Evolutionary conservation across 2,113 vertebrate species (phyloP), one percentile per base, ranked within the genome.

Genomic region (Connochaetes taurinus): DNA sequence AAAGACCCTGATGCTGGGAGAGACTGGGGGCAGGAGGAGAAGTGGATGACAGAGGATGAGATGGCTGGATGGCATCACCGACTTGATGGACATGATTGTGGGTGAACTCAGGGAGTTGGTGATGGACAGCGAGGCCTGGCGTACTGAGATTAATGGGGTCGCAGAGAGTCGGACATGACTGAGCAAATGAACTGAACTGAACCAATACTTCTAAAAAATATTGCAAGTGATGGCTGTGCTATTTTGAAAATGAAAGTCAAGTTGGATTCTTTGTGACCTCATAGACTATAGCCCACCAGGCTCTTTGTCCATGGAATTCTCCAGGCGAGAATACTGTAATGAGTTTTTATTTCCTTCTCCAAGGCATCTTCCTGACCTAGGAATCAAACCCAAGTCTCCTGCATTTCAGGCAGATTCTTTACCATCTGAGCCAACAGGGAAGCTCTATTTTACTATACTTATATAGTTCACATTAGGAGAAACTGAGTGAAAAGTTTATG

Each of bases 141-240:
- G 0, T 0, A 0, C 58, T 60, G 58, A 3, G 27, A 60, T 60
- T 60, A 27, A 60, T 60, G 12, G 29, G 58, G 27, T 60, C 1
- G 0, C 27, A 60, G 6, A 14, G 12, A 14, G 13, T 60, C 0
- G 27, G 58, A 31, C 29, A 15, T 29, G 27, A 62, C 27, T 62
- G 29, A 62, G 29, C 58, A 62, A 31, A 29, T 31, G 13, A 62
- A 62, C 29, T 15, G 29, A 62, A 62, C 29, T 15, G 29, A 62
- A 62, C 29, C 58, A 31, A 62, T 6, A 11, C 6, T 87, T 67
- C 50, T 13, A 1, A 8, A 74, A 90, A 52, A 71, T 89, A 78
- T 14, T 83, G 17, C 25, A 90, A 8, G 14, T 90, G 36, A 94
- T 74, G 36, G 36, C 67, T 25, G 36, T 74, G 36, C 67, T 74